Evolutionary conservation across 2,113 vertebrate genomes (phyloP).

Genomic region (Manacus vitellinus): DNA sequence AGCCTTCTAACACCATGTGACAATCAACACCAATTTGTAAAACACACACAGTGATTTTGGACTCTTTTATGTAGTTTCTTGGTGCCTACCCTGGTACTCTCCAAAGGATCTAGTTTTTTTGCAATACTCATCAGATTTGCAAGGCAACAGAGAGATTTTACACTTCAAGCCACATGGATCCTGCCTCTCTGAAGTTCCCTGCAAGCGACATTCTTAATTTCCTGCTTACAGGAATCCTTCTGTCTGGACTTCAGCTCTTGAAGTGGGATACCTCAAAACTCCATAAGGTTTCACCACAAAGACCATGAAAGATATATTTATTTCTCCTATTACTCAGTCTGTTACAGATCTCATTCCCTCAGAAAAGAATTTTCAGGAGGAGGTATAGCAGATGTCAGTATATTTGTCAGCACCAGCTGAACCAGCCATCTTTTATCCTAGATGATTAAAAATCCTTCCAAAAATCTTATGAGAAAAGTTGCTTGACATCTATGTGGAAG

Average conservation of each 20-base stretch:
- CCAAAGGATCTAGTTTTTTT: background rate
- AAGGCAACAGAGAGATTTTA: background rate
- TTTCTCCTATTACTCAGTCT: constrained; percentile 15
- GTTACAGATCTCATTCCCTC: constrained; percentile 39
- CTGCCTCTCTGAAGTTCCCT: background rate
- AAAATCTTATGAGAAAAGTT: constrained; percentile 44
- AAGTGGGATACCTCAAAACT: constrained; percentile 15
- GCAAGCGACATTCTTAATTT: constrained; percentile 31
- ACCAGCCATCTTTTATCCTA: constrained; percentile 46
- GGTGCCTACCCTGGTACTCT: background rate
- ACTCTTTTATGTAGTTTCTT: background rate
- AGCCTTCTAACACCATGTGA: background rate
- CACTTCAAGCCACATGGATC: background rate
- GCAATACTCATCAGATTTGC: background rate
- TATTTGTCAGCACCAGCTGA: constrained; percentile 60
- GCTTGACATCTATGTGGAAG: constrained; percentile 38
- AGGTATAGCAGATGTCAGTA: constrained; percentile 52
- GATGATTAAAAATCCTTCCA: constrained; percentile 55
- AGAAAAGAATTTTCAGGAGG: constrained; percentile 42
- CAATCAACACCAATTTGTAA: background rate
- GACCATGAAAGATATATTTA: constrained; percentile 11
- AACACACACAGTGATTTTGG: background rate
- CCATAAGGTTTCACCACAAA: constrained; percentile 9
- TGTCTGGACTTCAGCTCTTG: background rate
- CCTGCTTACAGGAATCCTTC: constrained; percentile 6